Conservation (phyloP, 2,888 invertebrate species). For the Orthosia incerta region DNA sequence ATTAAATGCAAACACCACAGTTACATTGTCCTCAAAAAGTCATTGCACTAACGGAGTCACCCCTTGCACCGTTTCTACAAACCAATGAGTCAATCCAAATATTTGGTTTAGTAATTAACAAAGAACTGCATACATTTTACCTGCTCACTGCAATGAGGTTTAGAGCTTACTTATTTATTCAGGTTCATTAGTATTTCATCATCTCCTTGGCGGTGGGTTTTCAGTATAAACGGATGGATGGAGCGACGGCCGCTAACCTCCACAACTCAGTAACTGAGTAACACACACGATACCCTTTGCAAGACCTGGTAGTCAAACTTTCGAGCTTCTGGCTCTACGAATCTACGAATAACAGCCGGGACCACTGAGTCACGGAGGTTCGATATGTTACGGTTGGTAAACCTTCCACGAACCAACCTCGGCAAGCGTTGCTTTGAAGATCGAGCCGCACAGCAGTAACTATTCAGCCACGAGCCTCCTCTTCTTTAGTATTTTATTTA, state of each 20-base stretch:
- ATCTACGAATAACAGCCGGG: too few species aligned
- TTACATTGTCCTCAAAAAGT: constrained; percentile 14
- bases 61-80: neutral
- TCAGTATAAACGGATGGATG: too few species aligned
- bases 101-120: constrained; percentile 5
- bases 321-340: neutral
- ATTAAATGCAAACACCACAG: neutral
- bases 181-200: neutral
- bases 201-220: too few species aligned
- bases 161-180: neutral
- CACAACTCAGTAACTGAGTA: neutral
- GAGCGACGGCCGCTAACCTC: too few species aligned
- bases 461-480: neutral
- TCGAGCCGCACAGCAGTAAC: neutral
- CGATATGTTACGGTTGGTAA: too few species aligned
- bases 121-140: neutral
- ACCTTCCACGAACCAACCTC: too few species aligned
- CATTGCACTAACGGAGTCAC: constrained; percentile 1
- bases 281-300: neutral
- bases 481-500: too few species aligned
- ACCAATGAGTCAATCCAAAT: constrained; percentile 15
- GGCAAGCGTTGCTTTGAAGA: too few species aligned
- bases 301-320: neutral
- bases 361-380: too few species aligned
- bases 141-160: too few species aligned